phyloP scores from a whole-genome alignment of 2,888 invertebrate genomes.

The Macrosoma leucophasiata region DNA sequence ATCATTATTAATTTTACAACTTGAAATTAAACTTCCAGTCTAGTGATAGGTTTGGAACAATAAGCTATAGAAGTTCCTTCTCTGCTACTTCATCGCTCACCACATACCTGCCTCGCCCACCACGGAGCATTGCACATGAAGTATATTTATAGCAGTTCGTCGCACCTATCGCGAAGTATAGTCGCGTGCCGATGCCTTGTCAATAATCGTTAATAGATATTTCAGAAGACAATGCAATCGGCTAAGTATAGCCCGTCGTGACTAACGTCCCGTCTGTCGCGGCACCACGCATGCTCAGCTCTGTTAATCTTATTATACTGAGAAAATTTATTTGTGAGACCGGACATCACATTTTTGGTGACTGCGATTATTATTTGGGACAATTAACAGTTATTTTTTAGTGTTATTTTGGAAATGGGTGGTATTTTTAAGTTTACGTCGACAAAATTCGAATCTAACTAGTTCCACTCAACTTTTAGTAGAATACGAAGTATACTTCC shows the following conservation, averaged over 20 bases:
- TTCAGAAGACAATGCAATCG: slow-evolving; percentile 74
- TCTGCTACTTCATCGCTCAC: slow-evolving; percentile 27
- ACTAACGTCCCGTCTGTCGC: slow-evolving; percentile 62
- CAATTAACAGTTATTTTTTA: no score
- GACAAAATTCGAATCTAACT: no score
- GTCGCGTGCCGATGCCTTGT: slow-evolving; percentile 74
- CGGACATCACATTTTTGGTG: no score
- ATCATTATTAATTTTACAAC: no score
- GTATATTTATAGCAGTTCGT: slow-evolving; percentile 73
- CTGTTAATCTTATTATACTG: slow-evolving; percentile 71
- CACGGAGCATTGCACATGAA: slow-evolving; percentile 54
- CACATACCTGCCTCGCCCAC: slow-evolving; percentile 45
- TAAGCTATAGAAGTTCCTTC: no score
- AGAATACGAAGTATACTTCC: no score
- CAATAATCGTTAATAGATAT: slow-evolving; percentile 76
- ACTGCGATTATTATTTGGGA: no score
- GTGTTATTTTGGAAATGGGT: no score
- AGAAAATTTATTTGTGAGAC: slow-evolving; percentile 66
- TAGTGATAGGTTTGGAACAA: no score
- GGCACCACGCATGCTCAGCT: slow-evolving; percentile 51
- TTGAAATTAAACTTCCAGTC: no score
- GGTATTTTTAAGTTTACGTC: no score
- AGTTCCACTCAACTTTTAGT: no score
- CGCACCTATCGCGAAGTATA: slow-evolving; percentile 69
- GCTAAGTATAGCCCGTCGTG: slow-evolving; percentile 67